Evolutionary conservation across 2,113 vertebrate species (phyloP).

Genomic region (Sminthopsis crassicaudata): DNA sequence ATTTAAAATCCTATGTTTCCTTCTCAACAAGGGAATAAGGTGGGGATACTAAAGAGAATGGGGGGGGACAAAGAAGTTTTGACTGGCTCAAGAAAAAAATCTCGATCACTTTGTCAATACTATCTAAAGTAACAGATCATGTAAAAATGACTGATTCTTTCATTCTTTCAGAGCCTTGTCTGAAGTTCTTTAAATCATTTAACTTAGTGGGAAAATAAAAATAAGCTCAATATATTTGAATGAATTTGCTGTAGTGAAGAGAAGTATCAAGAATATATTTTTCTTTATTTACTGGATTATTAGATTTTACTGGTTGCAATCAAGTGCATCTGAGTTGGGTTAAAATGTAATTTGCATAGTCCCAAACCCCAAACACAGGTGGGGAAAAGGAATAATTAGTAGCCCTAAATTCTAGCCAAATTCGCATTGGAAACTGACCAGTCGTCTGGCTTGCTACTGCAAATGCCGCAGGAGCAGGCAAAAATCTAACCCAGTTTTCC

Average conservation of each 20-base stretch:
- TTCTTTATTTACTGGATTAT: conserved; percentile 51
- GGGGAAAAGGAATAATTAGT: conserved; percentile 66
- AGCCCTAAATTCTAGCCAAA: conserved; percentile 74
- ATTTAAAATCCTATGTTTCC: not conserved
- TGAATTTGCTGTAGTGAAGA: conserved; percentile 55
- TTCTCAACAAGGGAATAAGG: conserved; percentile 42
- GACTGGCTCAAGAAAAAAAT: conserved; percentile 54
- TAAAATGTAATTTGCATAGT: conserved; percentile 68
- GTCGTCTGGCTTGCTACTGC: conserved; percentile 62
- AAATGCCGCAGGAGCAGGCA: conserved; percentile 65
- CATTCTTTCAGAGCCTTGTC: not conserved
- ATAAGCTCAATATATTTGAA: conserved; percentile 49
- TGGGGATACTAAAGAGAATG: conserved; percentile 43
- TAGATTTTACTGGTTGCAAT: conserved; percentile 58
- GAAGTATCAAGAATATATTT: conserved; percentile 20
- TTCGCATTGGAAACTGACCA: conserved; percentile 74
- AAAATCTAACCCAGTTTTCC: conserved; percentile 61
- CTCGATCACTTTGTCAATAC: not conserved
- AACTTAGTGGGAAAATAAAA: conserved; percentile 63
- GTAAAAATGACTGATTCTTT: conserved; percentile 2
- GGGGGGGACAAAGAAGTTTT: conserved; percentile 30
- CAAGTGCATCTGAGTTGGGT: conserved; percentile 59
- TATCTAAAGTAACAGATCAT: conserved; percentile 44
- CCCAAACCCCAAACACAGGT: conserved; percentile 71
- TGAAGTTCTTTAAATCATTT: conserved; percentile 39